A percentile compares a stretch with the other conserved stretches of the same genome.
Conservation (phyloP, 2,113 vertebrate species). For the Misgurnus anguillicaudatus region DNA sequence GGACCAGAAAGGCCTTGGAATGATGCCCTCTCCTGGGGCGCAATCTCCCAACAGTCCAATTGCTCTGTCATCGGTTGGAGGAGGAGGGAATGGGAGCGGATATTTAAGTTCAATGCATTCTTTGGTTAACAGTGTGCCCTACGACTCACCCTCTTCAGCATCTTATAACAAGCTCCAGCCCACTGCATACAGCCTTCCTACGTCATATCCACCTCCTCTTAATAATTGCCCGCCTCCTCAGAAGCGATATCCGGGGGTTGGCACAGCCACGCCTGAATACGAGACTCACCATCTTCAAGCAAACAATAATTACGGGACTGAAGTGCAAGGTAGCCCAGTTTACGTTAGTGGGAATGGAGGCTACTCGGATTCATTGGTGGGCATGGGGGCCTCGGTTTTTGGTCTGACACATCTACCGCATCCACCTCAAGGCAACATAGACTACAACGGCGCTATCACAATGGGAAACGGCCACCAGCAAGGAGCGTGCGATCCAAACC, state of each 20-base stretch:
- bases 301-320: slow-evolving; percentile 89
- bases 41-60: slow-evolving; percentile 93
- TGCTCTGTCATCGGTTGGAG: slow-evolving; percentile 79
- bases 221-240: slow-evolving; percentile 90
- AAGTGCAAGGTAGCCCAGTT: slow-evolving; percentile 95
- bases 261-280: slow-evolving; percentile 90
- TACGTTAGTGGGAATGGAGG: slow-evolving; percentile 86
- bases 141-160: slow-evolving; percentile 90
- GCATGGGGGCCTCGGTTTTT: slow-evolving; percentile 90
- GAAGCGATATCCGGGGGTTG: slow-evolving; percentile 87
- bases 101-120: slow-evolving; percentile 98
- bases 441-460: slow-evolving; percentile 90
- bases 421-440: slow-evolving; percentile 86
- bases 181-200: slow-evolving; percentile 86
- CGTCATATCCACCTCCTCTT: slow-evolving; percentile 86
- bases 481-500: slow-evolving; percentile 89
- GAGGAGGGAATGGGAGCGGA: slow-evolving; percentile 74
- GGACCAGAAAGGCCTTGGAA: slow-evolving; percentile 95
- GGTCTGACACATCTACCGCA: slow-evolving; percentile 92
- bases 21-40: slow-evolving; percentile 94
- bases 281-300: slow-evolving; percentile 91
- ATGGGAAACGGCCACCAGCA: slow-evolving; percentile 93
- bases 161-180: slow-evolving; percentile 92
- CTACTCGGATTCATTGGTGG: slow-evolving; percentile 91
- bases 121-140: slow-evolving; percentile 92